Evolutionary conservation across 2,797 vertebrate genomes (phyloP), one percentile per base, ranked within the genome.

Genomic region (Brotogeris chrysoptera): DNA sequence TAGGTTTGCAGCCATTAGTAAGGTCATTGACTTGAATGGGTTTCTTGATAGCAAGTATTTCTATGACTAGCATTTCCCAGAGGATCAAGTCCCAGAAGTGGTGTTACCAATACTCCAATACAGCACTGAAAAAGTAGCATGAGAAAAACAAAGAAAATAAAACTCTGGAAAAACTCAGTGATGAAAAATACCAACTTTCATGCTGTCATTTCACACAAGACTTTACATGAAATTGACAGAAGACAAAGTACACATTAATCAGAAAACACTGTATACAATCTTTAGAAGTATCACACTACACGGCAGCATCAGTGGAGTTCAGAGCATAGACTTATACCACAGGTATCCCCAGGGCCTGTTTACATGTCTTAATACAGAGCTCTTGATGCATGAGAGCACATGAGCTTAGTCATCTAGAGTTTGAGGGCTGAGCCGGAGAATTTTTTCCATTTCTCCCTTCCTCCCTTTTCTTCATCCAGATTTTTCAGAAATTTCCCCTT

Each of bases 41-140:
- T 36, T 73, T 90, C 64, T 63, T 76, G 15, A 57, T 1, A 60
- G 15, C 6, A 76, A 17, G 3, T 25, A n/a, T 52, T 86, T 63
- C 10, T 28, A 3, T 13, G 38, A 30, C 32, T 55, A 38, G 28
- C 6, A 32, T 53, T 73, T 55, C 41, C 43, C 20, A 55, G 27
- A 49, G 16, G 7, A 82, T 38, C 47, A 46, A 74, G 18, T 52
- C 47, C 73, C 30, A 13, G 30, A 76, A 5, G 2, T 34, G 16
- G 10, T 12, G 6, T 59, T 43, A 47, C 11, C 53, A 25, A 32
- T 65, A 65, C 47, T 72, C 53, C 53, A 43, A 5, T 25, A 20
- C 7, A 78, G 9, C 19, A 9, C 3, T 6, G 5, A 44, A 52
- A 86, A 80, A 23, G 17, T 2, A 47, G 2, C 47, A 60, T 0